A percentile compares a stretch with the other conserved stretches of the same genome.
Evolutionary conservation across 2,888 invertebrate genomes (phyloP).

Genomic region (Amphipyra berbera): DNA sequence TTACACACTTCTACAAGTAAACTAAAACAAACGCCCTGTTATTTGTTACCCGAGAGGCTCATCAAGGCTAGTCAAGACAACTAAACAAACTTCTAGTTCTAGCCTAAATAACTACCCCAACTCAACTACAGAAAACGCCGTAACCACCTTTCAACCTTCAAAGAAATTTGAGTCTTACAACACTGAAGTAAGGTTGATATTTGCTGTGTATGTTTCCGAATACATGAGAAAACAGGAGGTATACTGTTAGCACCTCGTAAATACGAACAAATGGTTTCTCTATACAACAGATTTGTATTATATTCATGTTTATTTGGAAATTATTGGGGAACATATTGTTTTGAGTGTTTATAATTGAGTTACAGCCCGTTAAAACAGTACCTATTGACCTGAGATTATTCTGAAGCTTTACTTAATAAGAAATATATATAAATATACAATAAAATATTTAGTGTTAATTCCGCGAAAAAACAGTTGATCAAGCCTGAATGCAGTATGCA

Average conservation of each 20-base stretch:
- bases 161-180: slow-evolving; percentile 4
- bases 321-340: slow-evolving; percentile 42
- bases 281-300: slow-evolving; percentile 34
- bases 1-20: slow-evolving; percentile 42
- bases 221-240: slow-evolving; percentile 2
- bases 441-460: too few relatives aligned
- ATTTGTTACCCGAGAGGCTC: slow-evolving; percentile 52
- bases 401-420: too few relatives aligned
- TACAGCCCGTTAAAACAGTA: slow-evolving; percentile 2
- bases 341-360: slow-evolving; percentile 32
- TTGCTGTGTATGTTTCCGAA: neutral
- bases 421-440: too few relatives aligned
- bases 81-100: slow-evolving; percentile 43
- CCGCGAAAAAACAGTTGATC: too few relatives aligned
- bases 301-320: slow-evolving; percentile 34
- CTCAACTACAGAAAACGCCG: slow-evolving; percentile 6
- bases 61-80: slow-evolving; percentile 47
- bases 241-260: slow-evolving; percentile 38
- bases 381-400: slow-evolving; percentile 4
- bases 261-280: slow-evolving; percentile 45
- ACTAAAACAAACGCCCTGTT: slow-evolving; percentile 35
- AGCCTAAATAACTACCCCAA: slow-evolving; percentile 42
- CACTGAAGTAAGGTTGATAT: neutral
- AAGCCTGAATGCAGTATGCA: too few relatives aligned
- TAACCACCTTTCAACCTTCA: slow-evolving; percentile 1